These are phyloP conservation scores for Drosophila pruinosa DNA, from an alignment of 1,140 invertebrate genomes.

Conservation along the genomic window DNA sequence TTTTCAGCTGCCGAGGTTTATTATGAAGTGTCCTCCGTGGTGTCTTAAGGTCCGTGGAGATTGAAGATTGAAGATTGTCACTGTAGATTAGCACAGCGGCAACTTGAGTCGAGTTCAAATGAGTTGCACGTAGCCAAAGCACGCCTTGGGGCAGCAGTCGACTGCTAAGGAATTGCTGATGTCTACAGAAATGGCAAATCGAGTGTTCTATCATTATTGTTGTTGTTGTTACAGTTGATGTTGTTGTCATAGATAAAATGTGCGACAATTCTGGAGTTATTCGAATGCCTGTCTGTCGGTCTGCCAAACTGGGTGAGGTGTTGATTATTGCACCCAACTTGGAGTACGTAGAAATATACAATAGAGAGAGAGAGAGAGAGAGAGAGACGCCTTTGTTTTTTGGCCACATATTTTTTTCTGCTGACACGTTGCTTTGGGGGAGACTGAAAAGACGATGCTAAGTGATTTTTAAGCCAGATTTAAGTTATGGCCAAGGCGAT, in stretches of 20 bases:
- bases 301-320: constrained; percentile 25
- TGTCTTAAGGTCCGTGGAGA: constrained; percentile 27
- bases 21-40: not conserved
- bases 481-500: constrained; percentile 62
- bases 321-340: constrained; percentile 71
- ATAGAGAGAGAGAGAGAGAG: not conserved
- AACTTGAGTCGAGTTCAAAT: constrained; percentile 54
- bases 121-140: constrained; percentile 27
- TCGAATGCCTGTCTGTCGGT: not conserved
- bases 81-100: constrained; percentile 57
- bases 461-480: constrained; percentile 78
- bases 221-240: not conserved
- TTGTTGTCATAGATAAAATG: constrained; percentile 29
- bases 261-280: constrained; percentile 33
- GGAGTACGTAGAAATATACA: not conserved
- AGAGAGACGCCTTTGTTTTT: constrained; percentile 33
- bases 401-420: constrained; percentile 42
- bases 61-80: constrained; percentile 58
- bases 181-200: constrained; percentile 53
- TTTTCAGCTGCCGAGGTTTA: constrained; percentile 4
- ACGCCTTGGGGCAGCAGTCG: constrained; percentile 34
- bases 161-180: constrained; percentile 62
- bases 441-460: constrained; percentile 29
- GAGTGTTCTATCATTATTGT: constrained; percentile 8
- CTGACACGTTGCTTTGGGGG: constrained; percentile 46